Evolutionary conservation across 2,797 vertebrate genomes (phyloP).

Genomic region (Anguilla obscura): DNA sequence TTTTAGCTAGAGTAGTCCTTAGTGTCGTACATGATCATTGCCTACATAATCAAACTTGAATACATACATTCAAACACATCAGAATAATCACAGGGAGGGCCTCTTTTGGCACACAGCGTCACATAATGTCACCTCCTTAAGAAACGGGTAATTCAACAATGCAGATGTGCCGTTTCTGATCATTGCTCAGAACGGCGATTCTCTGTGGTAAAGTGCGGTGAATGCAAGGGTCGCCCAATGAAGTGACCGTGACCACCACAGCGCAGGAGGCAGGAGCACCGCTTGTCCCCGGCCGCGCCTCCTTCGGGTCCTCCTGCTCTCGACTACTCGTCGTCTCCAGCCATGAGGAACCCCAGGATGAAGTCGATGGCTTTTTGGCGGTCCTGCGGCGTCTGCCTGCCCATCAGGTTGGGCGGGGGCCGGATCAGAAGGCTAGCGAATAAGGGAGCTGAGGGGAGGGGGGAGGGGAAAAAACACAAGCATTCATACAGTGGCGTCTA

Average conservation of each 20-base stretch:
- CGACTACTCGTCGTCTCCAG: constrained; percentile 83
- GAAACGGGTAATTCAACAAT: neutral
- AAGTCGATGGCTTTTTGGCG: constrained; percentile 89
- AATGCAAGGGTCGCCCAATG: neutral
- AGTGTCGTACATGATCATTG: constrained; percentile 30
- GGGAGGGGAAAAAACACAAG: neutral
- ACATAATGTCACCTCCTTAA: neutral
- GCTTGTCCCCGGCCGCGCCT: neutral
- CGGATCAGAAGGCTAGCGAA: constrained; percentile 94
- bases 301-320: neutral
- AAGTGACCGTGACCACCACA: neutral
- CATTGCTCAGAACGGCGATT: neutral
- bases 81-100: neutral
- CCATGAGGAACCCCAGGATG: constrained; percentile 86
- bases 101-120: constrained; percentile 27
- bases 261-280: neutral
- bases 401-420: constrained; percentile 84
- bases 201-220: neutral
- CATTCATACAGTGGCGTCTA: neutral
- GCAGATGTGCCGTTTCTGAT: neutral
- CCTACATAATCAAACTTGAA: neutral
- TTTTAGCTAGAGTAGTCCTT: constrained; percentile 19
- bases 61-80: constrained; percentile 17
- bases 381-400: constrained; percentile 81
- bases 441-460: constrained; percentile 76